Base-by-base conservation (phyloP, 2,888 invertebrate genomes). In the Theretra japonica region DNA sequence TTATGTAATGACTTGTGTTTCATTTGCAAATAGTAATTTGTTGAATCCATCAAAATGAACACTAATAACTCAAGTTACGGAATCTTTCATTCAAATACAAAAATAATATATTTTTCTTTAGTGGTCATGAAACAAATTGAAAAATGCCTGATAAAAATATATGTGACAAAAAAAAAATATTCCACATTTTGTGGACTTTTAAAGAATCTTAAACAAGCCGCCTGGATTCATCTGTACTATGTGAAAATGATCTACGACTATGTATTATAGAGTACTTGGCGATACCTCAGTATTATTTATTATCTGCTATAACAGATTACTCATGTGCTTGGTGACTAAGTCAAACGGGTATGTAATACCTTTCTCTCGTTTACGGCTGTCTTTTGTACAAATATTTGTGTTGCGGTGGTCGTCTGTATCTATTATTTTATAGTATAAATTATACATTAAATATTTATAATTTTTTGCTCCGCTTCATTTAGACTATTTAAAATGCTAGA, bases 301-400 rank as follows among this genome's bases (percentile, higher is more conserved):
- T 79, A 73, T 72, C 58, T 72, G 60, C 70, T 69, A 48, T 50
- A 70, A 68, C 56, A 68, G 19, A n/a, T 69, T 62, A 73, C 41
- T 60, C 25, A 72, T 62, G 53, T 65, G 65, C 65, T 70, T 41
- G 57, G 74, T 80, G 79, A 83, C 81, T 77, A 81, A 86, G 87
- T 87, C 82, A 81, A 80, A 70, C 74, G 73, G 89, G 88, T 89
- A 88, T 88, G 53, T 77, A 80, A 88, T 90, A 90, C 88, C 89
- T 82, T 79, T 78, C 48, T 82, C 80, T 80, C 72, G 73, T 75
- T 73, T 77, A 85, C 80, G 90, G 89, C 90, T 92, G 91, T 90
- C 90, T 83, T 80, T 80, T 91, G 91, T 92, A 93, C 91, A 92
- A 92, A 90, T 83, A 85, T 72, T 75, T 28, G 53, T 60, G 25